phyloP scores from a whole-genome alignment of 2,797 vertebrate species.

The Spondyliosoma cantharus region DNA sequence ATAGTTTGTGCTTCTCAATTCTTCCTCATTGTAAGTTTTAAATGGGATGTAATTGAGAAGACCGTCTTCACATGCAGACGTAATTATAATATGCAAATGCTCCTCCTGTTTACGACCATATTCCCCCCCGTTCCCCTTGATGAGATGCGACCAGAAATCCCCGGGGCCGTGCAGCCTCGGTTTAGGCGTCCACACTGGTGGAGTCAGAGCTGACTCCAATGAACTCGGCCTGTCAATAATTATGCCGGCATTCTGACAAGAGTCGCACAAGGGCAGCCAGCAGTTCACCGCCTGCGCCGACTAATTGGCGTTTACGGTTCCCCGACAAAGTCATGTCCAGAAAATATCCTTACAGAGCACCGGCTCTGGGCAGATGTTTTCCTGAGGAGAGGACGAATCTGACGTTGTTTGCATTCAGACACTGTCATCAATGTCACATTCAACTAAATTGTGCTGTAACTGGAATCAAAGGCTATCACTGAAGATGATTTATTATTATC shows the following conservation, averaged over 20 bases:
- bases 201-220: slow-evolving; percentile 66
- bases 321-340: slow-evolving; percentile 72
- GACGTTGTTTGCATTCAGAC: slow-evolving; percentile 24
- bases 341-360: slow-evolving; percentile 52
- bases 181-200: slow-evolving; percentile 47
- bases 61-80: slow-evolving; percentile 56
- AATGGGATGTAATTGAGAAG: slow-evolving; percentile 73
- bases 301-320: slow-evolving; percentile 80
- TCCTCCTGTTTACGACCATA: slow-evolving; percentile 62
- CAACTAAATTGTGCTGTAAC: not conserved
- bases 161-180: slow-evolving; percentile 46
- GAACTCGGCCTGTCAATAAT: slow-evolving; percentile 83
- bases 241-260: slow-evolving; percentile 73
- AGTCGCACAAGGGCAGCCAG: slow-evolving; percentile 70
- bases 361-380: slow-evolving; percentile 49
- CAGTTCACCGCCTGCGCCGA: slow-evolving; percentile 60
- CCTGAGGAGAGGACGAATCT: slow-evolving; percentile 35
- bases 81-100: slow-evolving; percentile 82
- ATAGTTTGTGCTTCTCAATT: slow-evolving; percentile 55
- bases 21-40: slow-evolving; percentile 68
- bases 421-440: slow-evolving; percentile 61
- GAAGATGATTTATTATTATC: not conserved
- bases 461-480: not conserved
- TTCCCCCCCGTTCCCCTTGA: slow-evolving; percentile 48
- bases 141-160: slow-evolving; percentile 73